phyloP scores from a whole-genome alignment of 1,140 invertebrate species.

The Anagrus nilaparvatae region DNA sequence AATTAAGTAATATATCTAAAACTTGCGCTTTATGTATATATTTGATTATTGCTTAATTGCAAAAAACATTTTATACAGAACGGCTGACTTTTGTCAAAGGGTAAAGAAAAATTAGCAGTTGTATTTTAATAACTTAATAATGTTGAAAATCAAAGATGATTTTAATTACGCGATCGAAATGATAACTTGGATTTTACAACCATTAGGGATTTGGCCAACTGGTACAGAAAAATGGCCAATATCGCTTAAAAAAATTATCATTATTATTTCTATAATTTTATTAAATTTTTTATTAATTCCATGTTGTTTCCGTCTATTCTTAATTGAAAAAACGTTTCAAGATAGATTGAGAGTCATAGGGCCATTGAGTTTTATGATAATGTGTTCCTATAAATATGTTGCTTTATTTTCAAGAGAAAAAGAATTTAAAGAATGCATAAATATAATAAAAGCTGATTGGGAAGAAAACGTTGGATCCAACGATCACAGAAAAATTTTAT shows the following conservation, averaged over 20 bases:
- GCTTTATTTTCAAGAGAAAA: background rate
- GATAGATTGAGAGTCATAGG: background rate
- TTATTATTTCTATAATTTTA: background rate
- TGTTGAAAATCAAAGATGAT: conserved; percentile 2
- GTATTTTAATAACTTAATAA: no score
- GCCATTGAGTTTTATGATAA: background rate
- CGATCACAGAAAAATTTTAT: conserved; percentile 16
- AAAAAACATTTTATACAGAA: no score
- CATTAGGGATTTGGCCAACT: conserved; percentile 7
- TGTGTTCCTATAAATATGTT: background rate
- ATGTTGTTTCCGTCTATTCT: conserved; percentile 1
- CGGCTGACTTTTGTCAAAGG: no score
- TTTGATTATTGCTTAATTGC: no score
- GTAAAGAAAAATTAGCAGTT: no score
- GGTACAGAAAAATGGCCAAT: background rate
- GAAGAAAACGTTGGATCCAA: conserved; percentile 1
- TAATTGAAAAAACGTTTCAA: conserved; percentile 9
- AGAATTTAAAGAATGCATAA: conserved; percentile 13
- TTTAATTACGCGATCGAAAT: conserved; percentile 5
- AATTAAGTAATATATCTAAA: no score
- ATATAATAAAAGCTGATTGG: conserved; percentile 21
- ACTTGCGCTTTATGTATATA: no score
- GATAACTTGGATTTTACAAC: conserved; percentile 5
- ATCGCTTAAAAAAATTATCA: background rate
- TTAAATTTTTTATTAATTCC: conserved; percentile 4